A percentile compares a stretch with the other conserved stretches of the same genome.
Conservation (phyloP, 1,140 invertebrate species). For the Propsilocerus akamusi region DNA sequence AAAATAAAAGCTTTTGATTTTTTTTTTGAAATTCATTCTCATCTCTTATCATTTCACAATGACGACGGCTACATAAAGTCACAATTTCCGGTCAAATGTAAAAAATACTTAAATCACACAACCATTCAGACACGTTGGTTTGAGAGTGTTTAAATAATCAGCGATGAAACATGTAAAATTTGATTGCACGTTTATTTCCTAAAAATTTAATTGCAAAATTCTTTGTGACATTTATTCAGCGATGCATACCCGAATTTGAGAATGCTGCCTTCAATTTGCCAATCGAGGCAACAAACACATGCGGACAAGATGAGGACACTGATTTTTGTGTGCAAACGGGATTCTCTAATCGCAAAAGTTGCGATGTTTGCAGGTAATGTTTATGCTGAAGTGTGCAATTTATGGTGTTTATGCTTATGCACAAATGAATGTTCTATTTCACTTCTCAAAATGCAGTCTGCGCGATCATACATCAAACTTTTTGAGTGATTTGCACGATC, state of each 20-base stretch:
- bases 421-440: no score
- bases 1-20: background rate
- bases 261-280: conserved; percentile 80
- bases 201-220: background rate
- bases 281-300: conserved; percentile 91
- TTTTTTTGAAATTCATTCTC: conserved; percentile 1
- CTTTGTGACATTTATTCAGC: conserved; percentile 28
- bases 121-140: no score
- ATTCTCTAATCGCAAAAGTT: conserved; percentile 28
- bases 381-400: background rate
- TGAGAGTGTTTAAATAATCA: conserved; percentile 12
- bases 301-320: conserved; percentile 55
- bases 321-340: conserved; percentile 85
- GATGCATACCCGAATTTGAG: conserved; percentile 89
- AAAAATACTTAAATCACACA: background rate
- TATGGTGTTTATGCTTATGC: no score
- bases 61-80: background rate
- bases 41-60: conserved; percentile 3
- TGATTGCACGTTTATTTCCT: conserved; percentile 15
- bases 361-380: conserved; percentile 24
- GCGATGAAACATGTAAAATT: conserved; percentile 9
- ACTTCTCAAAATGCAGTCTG: conserved; percentile 10
- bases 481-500: conserved; percentile 79
- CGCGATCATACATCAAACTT: conserved; percentile 27
- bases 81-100: background rate